Base-by-base conservation (phyloP, 2,113 vertebrate species). In the Nothobranchius kuhntae region DNA sequence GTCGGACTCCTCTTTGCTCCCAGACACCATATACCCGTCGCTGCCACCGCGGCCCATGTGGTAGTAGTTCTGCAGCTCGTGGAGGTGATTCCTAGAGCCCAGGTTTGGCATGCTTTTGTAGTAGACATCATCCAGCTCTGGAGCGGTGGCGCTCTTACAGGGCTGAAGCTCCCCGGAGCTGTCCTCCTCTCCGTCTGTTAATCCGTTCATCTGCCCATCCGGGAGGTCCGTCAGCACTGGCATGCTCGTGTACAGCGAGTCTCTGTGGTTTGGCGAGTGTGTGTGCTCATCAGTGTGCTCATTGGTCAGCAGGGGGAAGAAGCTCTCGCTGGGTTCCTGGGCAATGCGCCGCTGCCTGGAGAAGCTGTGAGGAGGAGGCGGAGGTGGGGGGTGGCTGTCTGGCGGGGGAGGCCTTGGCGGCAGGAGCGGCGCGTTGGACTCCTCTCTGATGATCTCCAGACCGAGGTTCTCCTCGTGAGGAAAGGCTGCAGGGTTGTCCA, bases 91-190 rank as follows among this genome's bases (percentile, higher is more conserved):
- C 79, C 95, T 92, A 90, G 96, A 95, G 92, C 97, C 98, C 52
- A 98, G 89, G 91, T 99, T 98, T 79, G 98, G 98, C 98, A 99
- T 98, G 92, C 97, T 99, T 91, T 99, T 99, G 89, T 98, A 99
- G 91, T 96, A 98, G 75, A 97, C 95, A n/a, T 98, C 98, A 0
- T 98, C 97, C 2, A 92, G 81, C 17, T 98, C 92, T 0, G 90
- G 87, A 21, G 89, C 89, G 0, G 87, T 95, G 13, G 91, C 87
- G 11, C 93, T 93, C 92, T 95, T 97, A 83, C 95, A 93, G 4
- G 94, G 91, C 70, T 96, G 91, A 53, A 92, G 87, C 84, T 93
- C 86, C 3, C 88, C 87, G 0, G 88, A 96, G 71, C 94, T 93
- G 53, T 95, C 95, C 73, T 95, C 94, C 83, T 94, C 90, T 1